Conservation (phyloP, 1,140 invertebrate genomes). For the Hypothenemus hampei region DNA sequence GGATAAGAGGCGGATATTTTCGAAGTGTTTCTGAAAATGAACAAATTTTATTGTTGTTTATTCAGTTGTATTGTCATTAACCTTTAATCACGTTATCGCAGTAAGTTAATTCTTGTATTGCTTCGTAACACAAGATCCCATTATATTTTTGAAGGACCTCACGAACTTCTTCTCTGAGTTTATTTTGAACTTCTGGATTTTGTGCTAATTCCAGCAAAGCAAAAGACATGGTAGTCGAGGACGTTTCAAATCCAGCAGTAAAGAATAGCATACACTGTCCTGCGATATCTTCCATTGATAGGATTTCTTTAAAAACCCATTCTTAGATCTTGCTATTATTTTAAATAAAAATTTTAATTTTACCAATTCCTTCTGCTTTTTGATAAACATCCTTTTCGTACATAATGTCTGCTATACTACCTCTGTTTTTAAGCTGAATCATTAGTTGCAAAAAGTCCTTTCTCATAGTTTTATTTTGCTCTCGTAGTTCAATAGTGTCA, state of each 20-base stretch:
- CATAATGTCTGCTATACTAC: constrained; percentile 27
- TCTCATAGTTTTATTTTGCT: constrained; percentile 47
- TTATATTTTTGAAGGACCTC: constrained; percentile 44
- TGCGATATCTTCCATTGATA: constrained; percentile 43
- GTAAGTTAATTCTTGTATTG: constrained; percentile 51
- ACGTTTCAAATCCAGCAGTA: constrained; percentile 65
- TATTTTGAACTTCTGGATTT: constrained; percentile 55
- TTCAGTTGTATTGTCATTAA: constrained; percentile 4
- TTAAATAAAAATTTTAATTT: not conserved
- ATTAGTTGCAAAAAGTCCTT: constrained; percentile 54
- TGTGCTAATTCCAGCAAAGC: constrained; percentile 54
- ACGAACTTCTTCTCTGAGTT: constrained; percentile 53
- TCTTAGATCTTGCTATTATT: not conserved
- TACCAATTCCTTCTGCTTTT: not conserved
- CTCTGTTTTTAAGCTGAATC: constrained; percentile 49
- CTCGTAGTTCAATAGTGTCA: constrained; percentile 50
- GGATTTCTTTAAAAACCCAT: not conserved
- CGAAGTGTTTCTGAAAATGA: constrained; percentile 50
- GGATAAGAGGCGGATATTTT: constrained; percentile 53
- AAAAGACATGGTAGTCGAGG: constrained; percentile 55
- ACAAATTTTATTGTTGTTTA: not conserved
- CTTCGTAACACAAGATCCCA: constrained; percentile 50
- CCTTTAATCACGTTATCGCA: constrained; percentile 49
- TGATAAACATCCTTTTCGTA: constrained; percentile 7
- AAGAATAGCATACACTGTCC: constrained; percentile 60